Evolutionary conservation across 2,113 vertebrate species (phyloP).

Genomic region (Struthio camelus): DNA sequence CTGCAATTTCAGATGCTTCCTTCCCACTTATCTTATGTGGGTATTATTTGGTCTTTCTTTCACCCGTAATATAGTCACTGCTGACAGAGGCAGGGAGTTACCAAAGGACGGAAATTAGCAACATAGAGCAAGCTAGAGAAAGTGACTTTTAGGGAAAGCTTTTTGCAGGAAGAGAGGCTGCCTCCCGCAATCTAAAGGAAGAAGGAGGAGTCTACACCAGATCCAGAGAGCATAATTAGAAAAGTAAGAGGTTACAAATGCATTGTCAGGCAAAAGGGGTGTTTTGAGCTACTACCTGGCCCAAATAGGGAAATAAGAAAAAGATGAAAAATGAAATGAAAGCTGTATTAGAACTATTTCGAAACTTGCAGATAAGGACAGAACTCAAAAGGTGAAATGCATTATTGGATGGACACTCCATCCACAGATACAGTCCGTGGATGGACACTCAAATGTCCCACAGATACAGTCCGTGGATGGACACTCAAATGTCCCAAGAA

Average conservation of each 20-base stretch:
- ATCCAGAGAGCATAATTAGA: neutral
- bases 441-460: neutral
- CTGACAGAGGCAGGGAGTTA: neutral
- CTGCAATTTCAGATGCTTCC: neutral
- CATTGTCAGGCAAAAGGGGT: neutral
- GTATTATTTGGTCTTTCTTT: neutral
- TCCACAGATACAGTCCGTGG: neutral
- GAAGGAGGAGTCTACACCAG: neutral
- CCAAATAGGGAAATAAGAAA: neutral
- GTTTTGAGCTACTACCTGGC: neutral
- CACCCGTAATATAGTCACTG: neutral
- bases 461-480: neutral
- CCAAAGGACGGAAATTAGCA: neutral
- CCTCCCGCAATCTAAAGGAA: neutral
- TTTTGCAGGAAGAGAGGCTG: neutral
- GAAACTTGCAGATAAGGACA: neutral
- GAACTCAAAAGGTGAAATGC: neutral
- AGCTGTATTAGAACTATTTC: neutral
- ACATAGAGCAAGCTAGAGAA: neutral
- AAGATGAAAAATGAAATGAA: neutral
- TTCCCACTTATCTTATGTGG: neutral
- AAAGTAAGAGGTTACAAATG: neutral
- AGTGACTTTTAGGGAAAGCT: neutral
- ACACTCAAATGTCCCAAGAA: neutral
- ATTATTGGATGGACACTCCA: neutral